Percentiles rank a stretch among this genome's conserved stretches.
Evolutionary conservation across 2,888 invertebrate genomes (phyloP).

Genomic region (Saturnia japonica): DNA sequence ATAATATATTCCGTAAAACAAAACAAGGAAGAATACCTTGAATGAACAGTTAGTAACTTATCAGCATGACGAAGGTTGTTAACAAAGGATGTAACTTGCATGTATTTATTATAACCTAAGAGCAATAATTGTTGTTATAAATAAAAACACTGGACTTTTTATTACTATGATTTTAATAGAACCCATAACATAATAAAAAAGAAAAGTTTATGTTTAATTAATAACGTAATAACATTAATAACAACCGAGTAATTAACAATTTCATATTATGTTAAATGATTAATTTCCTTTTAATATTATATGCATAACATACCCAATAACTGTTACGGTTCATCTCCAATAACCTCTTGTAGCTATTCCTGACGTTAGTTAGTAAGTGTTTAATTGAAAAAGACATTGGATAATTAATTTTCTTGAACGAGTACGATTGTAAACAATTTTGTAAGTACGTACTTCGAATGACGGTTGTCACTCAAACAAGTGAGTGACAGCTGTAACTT

Average conservation of each 20-base stretch:
- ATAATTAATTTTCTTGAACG: conserved; percentile 18
- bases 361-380: conserved; percentile 57
- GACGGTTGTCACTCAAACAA: no score
- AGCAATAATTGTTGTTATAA: neutral
- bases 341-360: conserved; percentile 53
- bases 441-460: no score
- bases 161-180: neutral
- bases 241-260: neutral
- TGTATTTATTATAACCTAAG: neutral
- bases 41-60: neutral
- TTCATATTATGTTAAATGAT: neutral
- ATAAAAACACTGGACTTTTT: neutral
- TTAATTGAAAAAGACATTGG: conserved; percentile 65
- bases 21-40: neutral
- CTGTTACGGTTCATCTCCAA: conserved; percentile 52
- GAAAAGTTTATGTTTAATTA: neutral
- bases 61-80: neutral
- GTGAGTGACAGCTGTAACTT: no score
- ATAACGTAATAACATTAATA: neutral
- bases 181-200: neutral
- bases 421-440: neutral
- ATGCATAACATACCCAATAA: conserved; percentile 51
- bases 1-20: neutral
- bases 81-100: neutral
- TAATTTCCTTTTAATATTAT: neutral